phyloP scores from a whole-genome alignment of 2,113 vertebrate species.

The Diadophis punctatus region DNA sequence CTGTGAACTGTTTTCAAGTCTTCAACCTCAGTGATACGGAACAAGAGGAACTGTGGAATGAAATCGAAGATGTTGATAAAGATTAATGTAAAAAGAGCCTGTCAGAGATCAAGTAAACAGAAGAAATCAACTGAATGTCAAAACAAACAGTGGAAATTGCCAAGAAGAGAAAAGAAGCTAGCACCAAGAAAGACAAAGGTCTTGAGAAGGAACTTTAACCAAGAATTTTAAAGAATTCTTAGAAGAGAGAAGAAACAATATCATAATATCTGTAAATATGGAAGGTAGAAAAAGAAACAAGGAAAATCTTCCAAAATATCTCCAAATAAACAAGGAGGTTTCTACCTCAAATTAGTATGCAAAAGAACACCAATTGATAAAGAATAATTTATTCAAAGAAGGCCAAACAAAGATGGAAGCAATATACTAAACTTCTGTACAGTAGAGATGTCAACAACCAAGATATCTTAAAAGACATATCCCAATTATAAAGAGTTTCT shows the following conservation, averaged over 20 bases:
- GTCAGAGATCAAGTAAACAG: neutral
- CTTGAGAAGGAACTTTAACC: neutral
- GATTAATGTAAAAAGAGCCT: neutral
- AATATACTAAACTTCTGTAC: neutral
- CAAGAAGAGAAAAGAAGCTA: neutral
- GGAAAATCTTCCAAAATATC: neutral
- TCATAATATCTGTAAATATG: neutral
- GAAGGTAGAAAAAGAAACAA: neutral
- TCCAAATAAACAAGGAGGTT: neutral
- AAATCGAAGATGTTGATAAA: neutral
- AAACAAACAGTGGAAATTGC: neutral
- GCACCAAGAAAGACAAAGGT: neutral
- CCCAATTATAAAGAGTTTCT: neutral
- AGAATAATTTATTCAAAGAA: neutral
- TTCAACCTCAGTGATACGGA: neutral
- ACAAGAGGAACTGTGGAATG: neutral
- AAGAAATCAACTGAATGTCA: neutral
- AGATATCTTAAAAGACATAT: neutral
- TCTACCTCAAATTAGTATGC: neutral
- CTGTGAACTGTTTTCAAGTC: neutral
- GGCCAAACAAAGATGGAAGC: neutral
- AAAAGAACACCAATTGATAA: neutral
- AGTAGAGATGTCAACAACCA: neutral
- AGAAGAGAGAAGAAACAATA: neutral
- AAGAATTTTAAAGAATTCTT: neutral